Conservation (phyloP, 2,113 vertebrate genomes). For the Apeltes quadracus region DNA sequence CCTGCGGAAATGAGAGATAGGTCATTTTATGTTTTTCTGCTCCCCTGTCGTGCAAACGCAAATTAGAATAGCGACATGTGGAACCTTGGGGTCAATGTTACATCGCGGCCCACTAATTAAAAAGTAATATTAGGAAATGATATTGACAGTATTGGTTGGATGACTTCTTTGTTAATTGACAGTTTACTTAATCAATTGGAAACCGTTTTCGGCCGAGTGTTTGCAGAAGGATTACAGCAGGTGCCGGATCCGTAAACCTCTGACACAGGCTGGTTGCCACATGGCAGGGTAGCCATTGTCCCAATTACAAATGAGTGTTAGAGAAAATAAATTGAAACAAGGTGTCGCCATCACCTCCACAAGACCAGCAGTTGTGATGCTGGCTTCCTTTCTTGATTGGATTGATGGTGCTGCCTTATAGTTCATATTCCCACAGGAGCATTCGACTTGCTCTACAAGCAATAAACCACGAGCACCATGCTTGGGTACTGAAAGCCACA, state of each 20-base stretch:
- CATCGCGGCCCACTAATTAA: constrained; percentile 35
- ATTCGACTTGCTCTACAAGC: constrained; percentile 35
- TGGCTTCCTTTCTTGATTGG: constrained; percentile 52
- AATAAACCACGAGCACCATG: constrained; percentile 38
- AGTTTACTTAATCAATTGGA: constrained; percentile 24
- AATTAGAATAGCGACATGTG: not conserved
- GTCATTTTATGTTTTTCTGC: constrained; percentile 34
- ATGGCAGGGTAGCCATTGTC: not conserved
- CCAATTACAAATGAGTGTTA: not conserved
- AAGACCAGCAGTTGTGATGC: constrained; percentile 19
- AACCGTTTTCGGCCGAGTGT: constrained; percentile 28
- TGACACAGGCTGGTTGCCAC: not conserved
- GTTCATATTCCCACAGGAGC: constrained; percentile 44
- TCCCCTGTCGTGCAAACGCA: constrained; percentile 42
- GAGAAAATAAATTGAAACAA: constrained; percentile 5
- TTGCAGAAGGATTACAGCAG: constrained; percentile 29
- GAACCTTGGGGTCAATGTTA: not conserved
- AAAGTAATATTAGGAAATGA: not conserved
- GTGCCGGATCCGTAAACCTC: not conserved
- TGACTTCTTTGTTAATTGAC: constrained; percentile 3
- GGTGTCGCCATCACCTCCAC: constrained; percentile 26
- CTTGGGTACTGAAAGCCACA: constrained; percentile 30
- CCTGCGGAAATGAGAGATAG: constrained; percentile 43
- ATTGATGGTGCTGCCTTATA: constrained; percentile 57
- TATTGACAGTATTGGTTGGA: constrained; percentile 17